Evolutionary conservation across 2,888 invertebrate species (phyloP).

Genomic region (Troglohyphantes excavatus): DNA sequence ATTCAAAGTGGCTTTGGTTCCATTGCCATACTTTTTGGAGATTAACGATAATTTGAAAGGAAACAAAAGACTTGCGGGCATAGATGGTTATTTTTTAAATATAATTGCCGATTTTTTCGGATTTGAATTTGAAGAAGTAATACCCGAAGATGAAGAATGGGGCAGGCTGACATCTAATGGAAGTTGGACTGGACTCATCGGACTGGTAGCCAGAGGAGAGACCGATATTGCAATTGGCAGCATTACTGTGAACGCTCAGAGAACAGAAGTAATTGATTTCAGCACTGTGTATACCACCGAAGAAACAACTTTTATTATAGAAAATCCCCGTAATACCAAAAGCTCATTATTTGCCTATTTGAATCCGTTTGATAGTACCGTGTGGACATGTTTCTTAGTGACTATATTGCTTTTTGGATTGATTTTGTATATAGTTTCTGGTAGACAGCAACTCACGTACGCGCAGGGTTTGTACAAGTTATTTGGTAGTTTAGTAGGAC

Average conservation of each 20-base stretch:
- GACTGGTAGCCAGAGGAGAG: conserved; percentile 14
- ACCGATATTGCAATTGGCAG: conserved; percentile 3
- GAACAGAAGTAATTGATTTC: neutral
- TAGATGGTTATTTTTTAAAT: neutral
- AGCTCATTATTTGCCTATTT: neutral
- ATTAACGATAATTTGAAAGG: neutral
- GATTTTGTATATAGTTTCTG: neutral
- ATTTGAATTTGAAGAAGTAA: neutral
- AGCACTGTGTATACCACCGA: neutral
- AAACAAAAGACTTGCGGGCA: neutral
- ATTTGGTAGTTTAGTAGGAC: neutral
- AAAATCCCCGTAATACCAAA: neutral
- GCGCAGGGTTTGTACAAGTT: neutral
- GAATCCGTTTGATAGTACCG: neutral
- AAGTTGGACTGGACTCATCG: conserved; percentile 36
- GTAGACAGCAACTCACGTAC: neutral
- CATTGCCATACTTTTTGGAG: neutral
- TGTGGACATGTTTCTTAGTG: neutral
- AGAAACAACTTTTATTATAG: neutral
- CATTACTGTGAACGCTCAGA: neutral
- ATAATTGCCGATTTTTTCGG: neutral
- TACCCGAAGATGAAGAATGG: neutral
- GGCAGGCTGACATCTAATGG: neutral
- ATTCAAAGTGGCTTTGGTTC: neutral
- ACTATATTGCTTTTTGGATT: neutral